A percentile compares a stretch with the other conserved stretches of the same genome.
Evolutionary conservation across 1,140 invertebrate species (phyloP).

Genomic region (Harlomillsia oculata): DNA sequence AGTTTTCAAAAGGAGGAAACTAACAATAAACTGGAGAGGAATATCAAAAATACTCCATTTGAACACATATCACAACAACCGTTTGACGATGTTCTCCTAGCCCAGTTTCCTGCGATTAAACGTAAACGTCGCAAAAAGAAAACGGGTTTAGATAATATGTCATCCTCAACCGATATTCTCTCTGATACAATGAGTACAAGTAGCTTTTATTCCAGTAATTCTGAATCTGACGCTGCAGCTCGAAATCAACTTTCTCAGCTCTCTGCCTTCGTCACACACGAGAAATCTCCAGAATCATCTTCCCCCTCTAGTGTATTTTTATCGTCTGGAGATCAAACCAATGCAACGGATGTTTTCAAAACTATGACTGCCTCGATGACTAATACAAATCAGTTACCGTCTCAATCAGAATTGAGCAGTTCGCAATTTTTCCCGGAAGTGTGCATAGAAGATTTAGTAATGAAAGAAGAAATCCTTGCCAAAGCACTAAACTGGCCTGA

Average conservation of each 20-base stretch:
- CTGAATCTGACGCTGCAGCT: neutral
- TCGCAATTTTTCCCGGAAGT: neutral
- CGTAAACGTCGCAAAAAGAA: neutral
- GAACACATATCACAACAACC: slow-evolving; percentile 18
- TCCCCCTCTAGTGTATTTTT: too few relatives aligned
- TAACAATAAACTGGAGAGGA: neutral
- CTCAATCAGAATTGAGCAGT: too few relatives aligned
- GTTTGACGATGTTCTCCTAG: slow-evolving; percentile 22
- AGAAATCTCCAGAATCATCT: too few relatives aligned
- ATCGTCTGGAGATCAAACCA: too few relatives aligned
- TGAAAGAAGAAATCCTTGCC: slow-evolving; percentile 26
- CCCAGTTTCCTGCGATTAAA: slow-evolving; percentile 13
- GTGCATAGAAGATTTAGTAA: slow-evolving; percentile 1
- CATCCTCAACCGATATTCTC: neutral
- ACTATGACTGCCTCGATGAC: too few relatives aligned
- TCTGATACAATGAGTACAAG: slow-evolving; percentile 22
- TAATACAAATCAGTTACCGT: too few relatives aligned
- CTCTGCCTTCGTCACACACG: too few relatives aligned
- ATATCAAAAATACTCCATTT: slow-evolving; percentile 14
- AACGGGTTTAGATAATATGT: too few relatives aligned
- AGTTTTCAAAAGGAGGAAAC: neutral
- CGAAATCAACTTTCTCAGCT: too few relatives aligned
- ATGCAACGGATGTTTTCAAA: too few relatives aligned
- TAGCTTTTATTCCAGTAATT: slow-evolving; percentile 21
- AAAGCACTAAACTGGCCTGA: slow-evolving; percentile 31